phyloP scores from a whole-genome alignment of 2,797 vertebrate species.

The Lacerta viridis region DNA sequence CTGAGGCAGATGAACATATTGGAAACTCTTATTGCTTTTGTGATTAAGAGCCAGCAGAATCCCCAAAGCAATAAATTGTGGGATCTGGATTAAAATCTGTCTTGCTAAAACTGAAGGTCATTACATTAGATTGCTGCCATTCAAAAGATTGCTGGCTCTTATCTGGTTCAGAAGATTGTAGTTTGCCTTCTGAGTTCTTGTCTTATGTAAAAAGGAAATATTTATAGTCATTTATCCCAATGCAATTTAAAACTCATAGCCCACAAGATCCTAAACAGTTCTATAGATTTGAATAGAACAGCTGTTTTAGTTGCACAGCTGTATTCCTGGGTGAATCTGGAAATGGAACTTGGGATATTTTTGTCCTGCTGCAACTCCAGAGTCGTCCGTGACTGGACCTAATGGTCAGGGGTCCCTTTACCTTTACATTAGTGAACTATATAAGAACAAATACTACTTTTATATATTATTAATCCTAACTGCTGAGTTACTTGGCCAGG shows the following conservation, averaged over 20 bases:
- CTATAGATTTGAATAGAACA: not conserved
- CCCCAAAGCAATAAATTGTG: conserved; percentile 64
- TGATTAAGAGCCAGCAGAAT: conserved; percentile 70
- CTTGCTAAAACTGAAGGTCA: conserved; percentile 37
- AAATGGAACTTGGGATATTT: not conserved
- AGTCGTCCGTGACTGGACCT: too few species aligned
- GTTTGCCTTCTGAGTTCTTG: conserved; percentile 15
- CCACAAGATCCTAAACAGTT: not conserved
- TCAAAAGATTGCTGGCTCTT: conserved; percentile 42
- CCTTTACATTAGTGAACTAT: not conserved
- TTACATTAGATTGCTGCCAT: conserved; percentile 31
- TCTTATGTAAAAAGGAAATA: conserved; percentile 24
- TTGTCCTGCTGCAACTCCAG: not conserved
- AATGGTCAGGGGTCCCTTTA: too few species aligned
- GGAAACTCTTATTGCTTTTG: conserved; percentile 73
- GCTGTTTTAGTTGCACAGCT: not conserved
- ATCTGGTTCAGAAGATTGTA: conserved; percentile 7
- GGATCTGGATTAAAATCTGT: conserved; percentile 50
- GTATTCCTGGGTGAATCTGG: not conserved
- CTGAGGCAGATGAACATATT: conserved; percentile 61
- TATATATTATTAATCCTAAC: not conserved
- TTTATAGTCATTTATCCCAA: conserved; percentile 15
- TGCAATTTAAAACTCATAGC: conserved; percentile 1
- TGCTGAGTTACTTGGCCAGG: not conserved
- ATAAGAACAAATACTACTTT: not conserved